Conservation (phyloP, 2,888 invertebrate species). For the Heterodera filipjevi region DNA sequence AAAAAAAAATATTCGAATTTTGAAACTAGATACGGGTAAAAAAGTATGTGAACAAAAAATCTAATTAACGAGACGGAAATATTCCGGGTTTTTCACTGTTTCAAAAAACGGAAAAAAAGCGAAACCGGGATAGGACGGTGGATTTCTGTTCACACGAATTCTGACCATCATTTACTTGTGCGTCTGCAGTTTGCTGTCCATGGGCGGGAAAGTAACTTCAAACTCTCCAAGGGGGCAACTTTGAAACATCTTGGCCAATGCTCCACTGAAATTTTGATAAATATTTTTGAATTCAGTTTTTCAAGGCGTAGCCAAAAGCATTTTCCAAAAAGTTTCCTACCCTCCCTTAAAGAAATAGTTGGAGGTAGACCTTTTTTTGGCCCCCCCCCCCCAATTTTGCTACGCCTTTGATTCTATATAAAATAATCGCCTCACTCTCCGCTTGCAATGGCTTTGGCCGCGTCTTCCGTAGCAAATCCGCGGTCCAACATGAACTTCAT, state of each 20-base stretch:
- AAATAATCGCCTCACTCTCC: conserved; percentile 40
- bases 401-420: background rate
- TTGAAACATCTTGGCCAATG: conserved; percentile 35
- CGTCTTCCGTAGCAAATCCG: conserved; percentile 20
- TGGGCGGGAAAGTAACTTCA: conserved; percentile 43
- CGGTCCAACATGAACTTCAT: conserved; percentile 22
- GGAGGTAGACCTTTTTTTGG: no score
- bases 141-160: no score
- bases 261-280: conserved; percentile 39
- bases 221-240: conserved; percentile 39
- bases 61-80: no score
- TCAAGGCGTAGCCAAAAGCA: background rate
- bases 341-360: no score
- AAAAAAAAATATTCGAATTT: background rate
- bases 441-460: conserved; percentile 30
- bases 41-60: no score
- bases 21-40: no score
- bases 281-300: no score
- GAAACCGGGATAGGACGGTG: no score
- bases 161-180: conserved; percentile 14
- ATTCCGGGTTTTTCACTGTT: no score
- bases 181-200: conserved; percentile 37
- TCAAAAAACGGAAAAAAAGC: no score
- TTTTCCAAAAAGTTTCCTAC: no score
- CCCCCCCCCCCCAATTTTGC: no score